A percentile compares a stretch with the other conserved stretches of the same genome.
Conservation (phyloP, 2,888 invertebrate species). For the Drosophila greeni region DNA sequence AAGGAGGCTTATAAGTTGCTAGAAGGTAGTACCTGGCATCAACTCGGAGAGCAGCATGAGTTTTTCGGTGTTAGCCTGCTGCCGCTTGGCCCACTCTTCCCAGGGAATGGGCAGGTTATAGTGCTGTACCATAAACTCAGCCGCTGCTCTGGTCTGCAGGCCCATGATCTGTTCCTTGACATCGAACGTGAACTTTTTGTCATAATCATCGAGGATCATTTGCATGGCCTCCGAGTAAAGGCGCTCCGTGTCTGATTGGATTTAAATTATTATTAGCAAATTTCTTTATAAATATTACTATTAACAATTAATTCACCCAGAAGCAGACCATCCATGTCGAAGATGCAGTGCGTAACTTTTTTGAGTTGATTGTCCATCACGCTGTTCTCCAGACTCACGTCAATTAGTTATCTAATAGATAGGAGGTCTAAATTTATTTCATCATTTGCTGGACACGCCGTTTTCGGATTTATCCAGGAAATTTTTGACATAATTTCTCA, state of each 20-base stretch:
- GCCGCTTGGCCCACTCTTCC: slow-evolving; percentile 82
- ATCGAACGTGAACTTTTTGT: slow-evolving; percentile 87
- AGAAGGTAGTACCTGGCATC: slow-evolving; percentile 86
- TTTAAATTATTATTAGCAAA: neutral
- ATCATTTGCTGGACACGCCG: neutral
- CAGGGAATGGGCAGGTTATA: slow-evolving; percentile 84
- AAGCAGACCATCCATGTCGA: slow-evolving; percentile 83
- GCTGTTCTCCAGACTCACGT: slow-evolving; percentile 6
- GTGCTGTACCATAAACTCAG: slow-evolving; percentile 81
- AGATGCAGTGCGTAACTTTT: slow-evolving; percentile 82
- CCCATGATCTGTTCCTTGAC: slow-evolving; percentile 88
- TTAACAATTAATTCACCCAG: slow-evolving; percentile 79
- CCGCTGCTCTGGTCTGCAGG: slow-evolving; percentile 82
- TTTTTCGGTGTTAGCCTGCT: slow-evolving; percentile 77
- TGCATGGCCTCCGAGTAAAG: slow-evolving; percentile 87
- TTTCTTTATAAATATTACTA: neutral
- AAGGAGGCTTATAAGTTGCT: slow-evolving; percentile 81
- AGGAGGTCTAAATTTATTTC: slow-evolving; percentile 3
- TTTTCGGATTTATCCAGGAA: neutral
- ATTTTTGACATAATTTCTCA: neutral
- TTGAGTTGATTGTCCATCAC: slow-evolving; percentile 52
- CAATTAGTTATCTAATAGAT: slow-evolving; percentile 6
- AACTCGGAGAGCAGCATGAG: slow-evolving; percentile 83
- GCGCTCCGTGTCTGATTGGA: slow-evolving; percentile 86
- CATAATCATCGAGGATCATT: slow-evolving; percentile 83